Conservation (phyloP, 2,888 invertebrate species). For the Drosophila hawaiiensis region DNA sequence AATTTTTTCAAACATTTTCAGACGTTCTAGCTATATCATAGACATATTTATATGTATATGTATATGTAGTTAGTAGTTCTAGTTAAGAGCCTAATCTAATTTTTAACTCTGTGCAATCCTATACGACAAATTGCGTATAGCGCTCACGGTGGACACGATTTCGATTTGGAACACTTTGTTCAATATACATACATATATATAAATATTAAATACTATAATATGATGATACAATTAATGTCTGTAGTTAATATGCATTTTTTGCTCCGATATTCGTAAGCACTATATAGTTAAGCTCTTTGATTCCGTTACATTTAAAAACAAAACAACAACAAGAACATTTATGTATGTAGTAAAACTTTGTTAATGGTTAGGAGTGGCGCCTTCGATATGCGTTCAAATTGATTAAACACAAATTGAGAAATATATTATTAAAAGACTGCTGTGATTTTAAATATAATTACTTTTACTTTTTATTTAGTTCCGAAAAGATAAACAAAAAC, state of each 20-base stretch:
- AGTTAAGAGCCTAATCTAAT: conserved; percentile 35
- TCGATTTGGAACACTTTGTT: conserved; percentile 37
- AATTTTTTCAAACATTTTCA: conserved; percentile 60
- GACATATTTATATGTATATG: conserved; percentile 13
- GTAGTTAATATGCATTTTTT: conserved; percentile 68
- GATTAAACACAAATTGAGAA: conserved; percentile 70
- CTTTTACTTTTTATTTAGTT: conserved; percentile 55
- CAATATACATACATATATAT: conserved; percentile 33
- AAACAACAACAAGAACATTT: conserved; percentile 19
- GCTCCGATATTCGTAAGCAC: conserved; percentile 62
- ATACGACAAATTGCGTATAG: conserved; percentile 32
- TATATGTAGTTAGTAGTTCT: conserved; percentile 38
- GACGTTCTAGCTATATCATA: conserved; percentile 46
- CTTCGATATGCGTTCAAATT: conserved; percentile 49
- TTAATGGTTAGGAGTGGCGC: conserved; percentile 50
- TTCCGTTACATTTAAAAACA: conserved; percentile 63
- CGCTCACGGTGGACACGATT: conserved; percentile 33
- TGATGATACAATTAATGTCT: conserved; percentile 41
- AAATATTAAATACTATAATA: conserved; percentile 31
- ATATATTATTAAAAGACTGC: conserved; percentile 84
- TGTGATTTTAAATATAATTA: conserved; percentile 84
- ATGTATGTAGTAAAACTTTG: conserved; percentile 60
- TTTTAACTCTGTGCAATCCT: conserved; percentile 52
- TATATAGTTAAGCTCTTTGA: conserved; percentile 65
- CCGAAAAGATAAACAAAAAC: conserved; percentile 49